Percentiles rank a stretch among this genome's conserved stretches.
Conservation (phyloP, 2,113 vertebrate species). For the Recurvirostra avosetta region DNA sequence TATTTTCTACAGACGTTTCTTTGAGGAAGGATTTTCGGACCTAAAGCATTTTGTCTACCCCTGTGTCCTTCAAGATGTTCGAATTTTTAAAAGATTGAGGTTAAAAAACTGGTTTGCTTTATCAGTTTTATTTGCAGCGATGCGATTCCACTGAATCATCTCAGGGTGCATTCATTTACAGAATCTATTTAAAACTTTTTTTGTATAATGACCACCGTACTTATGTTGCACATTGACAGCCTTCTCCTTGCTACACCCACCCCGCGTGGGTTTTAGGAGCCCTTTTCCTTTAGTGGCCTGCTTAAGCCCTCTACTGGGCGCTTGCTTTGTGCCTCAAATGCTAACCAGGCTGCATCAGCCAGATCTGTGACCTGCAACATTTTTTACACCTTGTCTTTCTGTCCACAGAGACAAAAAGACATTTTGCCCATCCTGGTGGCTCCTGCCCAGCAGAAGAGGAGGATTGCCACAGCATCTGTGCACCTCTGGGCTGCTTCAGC, state of each 20-base stretch:
- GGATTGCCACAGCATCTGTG: neutral
- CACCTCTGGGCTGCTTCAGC: neutral
- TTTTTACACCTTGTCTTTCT: neutral
- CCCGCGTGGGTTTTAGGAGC: neutral
- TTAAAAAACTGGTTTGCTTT: neutral
- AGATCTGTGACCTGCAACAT: neutral
- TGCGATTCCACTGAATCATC: neutral
- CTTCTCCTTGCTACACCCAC: neutral
- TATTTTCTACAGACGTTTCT: neutral
- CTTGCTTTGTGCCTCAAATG: neutral
- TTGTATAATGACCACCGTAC: accelerated
- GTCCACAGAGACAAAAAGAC: neutral
- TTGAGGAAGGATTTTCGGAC: neutral
- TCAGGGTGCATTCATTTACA: neutral
- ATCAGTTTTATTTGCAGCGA: neutral
- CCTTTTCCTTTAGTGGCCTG: neutral
- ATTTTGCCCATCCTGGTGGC: neutral
- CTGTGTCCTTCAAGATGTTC: neutral
- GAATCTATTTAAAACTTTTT: neutral
- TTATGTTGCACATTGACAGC: neutral
- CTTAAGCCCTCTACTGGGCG: neutral
- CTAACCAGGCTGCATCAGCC: neutral
- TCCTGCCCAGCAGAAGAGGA: neutral
- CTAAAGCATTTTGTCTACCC: neutral
- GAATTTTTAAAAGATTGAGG: neutral